Evolutionary conservation across 1,140 invertebrate species (phyloP).

Genomic region (Coptotermes formosanus): DNA sequence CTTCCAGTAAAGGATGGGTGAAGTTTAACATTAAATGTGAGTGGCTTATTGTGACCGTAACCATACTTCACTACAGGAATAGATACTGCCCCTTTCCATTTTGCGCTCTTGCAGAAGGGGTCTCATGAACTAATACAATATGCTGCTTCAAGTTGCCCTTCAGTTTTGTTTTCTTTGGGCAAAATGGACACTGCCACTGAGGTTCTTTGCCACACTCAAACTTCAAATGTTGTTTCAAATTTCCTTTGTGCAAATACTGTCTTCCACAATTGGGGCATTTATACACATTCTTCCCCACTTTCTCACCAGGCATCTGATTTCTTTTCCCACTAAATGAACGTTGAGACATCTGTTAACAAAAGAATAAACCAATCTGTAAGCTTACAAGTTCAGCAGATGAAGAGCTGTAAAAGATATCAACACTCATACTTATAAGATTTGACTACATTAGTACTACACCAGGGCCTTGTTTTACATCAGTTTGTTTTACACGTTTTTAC

Average conservation of each 20-base stretch:
- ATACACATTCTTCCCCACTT: not conserved
- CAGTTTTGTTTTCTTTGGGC: slow-evolving; percentile 31
- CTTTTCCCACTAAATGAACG: not conserved
- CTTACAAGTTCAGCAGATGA: no score
- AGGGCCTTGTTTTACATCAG: no score
- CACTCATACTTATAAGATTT: no score
- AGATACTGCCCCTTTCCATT: not conserved
- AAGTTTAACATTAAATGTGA: no score
- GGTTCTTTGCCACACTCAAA: slow-evolving; percentile 47
- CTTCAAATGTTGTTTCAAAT: slow-evolving; percentile 39
- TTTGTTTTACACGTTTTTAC: no score
- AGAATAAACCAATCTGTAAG: not conserved
- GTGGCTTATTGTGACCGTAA: no score
- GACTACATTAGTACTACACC: no score
- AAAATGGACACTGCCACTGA: slow-evolving; percentile 42
- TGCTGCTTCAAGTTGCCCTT: slow-evolving; percentile 25
- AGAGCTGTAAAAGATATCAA: no score
- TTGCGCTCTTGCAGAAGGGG: not conserved
- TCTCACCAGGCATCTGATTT: not conserved
- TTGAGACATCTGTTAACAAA: not conserved
- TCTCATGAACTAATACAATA: slow-evolving; percentile 6
- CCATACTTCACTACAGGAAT: not conserved
- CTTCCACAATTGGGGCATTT: slow-evolving; percentile 46
- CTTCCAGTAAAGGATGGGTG: no score
- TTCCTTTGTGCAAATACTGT: slow-evolving; percentile 39